Evolutionary conservation across 2,888 invertebrate species (phyloP).

Genomic region (Andrena dorsata): DNA sequence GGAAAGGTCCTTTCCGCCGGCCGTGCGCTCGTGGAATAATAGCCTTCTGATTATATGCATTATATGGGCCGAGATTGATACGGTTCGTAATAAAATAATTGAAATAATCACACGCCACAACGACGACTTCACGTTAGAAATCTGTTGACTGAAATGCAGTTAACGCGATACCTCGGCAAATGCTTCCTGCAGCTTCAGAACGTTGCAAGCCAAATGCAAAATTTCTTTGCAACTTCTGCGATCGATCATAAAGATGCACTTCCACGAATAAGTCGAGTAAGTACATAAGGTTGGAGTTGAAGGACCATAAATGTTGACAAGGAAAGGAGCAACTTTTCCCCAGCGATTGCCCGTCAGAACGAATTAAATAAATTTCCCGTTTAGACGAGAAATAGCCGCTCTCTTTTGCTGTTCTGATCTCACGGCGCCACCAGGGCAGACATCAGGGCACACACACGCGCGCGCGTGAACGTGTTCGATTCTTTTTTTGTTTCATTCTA

Average conservation of each 20-base stretch:
- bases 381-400: neutral
- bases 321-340: neutral
- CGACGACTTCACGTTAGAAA: conserved; percentile 59
- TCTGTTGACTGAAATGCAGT: conserved; percentile 35
- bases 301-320: neutral
- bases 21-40: conserved; percentile 73
- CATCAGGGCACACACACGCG: conserved; percentile 52
- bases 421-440: conserved; percentile 64
- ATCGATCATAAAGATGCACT: neutral
- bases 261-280: neutral
- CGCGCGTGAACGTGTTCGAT: neutral
- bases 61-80: conserved; percentile 79
- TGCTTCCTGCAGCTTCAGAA: neutral
- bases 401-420: conserved; percentile 55
- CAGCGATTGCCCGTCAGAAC: neutral
- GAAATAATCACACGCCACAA: conserved; percentile 81
- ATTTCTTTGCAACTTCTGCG: neutral
- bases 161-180: conserved; percentile 12
- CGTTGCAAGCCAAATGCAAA: neutral
- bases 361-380: neutral
- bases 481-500: conserved; percentile 80
- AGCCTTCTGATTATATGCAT: conserved; percentile 81
- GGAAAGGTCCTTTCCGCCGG: conserved; percentile 57
- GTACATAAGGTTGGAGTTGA: neutral
- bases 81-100: conserved; percentile 82